These are phyloP conservation scores for Chloroceryle aenea DNA, from an alignment of 2,113 vertebrate species.

Conservation along the genomic window DNA sequence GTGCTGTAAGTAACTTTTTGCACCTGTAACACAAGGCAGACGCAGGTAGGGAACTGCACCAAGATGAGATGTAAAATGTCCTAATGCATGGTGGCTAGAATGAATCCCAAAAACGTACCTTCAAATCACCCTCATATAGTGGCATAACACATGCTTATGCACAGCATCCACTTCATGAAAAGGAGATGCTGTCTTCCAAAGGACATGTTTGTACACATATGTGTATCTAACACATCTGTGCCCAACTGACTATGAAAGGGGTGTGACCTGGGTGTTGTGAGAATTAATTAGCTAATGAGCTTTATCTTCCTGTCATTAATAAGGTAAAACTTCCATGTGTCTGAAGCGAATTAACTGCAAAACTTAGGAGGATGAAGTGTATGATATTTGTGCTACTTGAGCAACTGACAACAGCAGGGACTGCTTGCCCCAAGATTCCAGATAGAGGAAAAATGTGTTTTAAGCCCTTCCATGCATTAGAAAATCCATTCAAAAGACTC, in stretches of 20 bases:
- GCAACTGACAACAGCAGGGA: neutral
- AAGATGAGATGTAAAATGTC: neutral
- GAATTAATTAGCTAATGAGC: conserved; percentile 44
- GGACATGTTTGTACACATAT: neutral
- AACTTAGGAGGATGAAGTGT: neutral
- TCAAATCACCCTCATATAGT: neutral
- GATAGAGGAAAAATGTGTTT: neutral
- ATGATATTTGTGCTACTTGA: neutral
- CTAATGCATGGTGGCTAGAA: neutral
- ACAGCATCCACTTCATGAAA: neutral
- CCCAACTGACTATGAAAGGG: neutral
- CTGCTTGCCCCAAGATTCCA: neutral
- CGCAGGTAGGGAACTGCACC: neutral
- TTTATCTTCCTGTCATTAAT: conserved; percentile 30
- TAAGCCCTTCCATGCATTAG: neutral
- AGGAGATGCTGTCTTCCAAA: neutral
- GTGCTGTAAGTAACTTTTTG: neutral
- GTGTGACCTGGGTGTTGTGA: neutral
- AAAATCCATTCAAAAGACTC: conserved; percentile 3
- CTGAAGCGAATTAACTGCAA: neutral
- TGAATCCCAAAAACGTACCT: neutral
- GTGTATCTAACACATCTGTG: neutral
- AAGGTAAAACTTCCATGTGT: neutral
- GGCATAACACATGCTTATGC: neutral
- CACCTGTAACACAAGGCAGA: neutral